Evolutionary conservation across 2,797 vertebrate genomes (phyloP).

Genomic region (Coccyzus lansbergi): DNA sequence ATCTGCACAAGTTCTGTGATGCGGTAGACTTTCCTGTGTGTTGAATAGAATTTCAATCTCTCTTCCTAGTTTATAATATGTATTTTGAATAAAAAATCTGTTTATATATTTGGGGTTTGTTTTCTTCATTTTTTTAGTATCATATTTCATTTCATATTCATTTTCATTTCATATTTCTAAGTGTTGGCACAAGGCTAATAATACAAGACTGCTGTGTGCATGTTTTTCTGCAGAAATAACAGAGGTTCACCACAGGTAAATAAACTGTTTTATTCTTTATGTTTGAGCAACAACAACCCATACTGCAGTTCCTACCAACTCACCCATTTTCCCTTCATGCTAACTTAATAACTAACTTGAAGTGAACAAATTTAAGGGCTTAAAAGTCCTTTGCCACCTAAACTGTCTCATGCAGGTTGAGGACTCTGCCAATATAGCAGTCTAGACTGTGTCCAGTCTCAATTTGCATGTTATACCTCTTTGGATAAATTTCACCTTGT

Average conservation of each 20-base stretch:
- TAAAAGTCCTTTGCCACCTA: not conserved
- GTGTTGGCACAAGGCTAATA: not conserved
- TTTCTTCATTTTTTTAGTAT: not conserved
- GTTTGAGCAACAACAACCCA: not conserved
- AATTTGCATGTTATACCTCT: not conserved
- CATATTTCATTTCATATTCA: not conserved
- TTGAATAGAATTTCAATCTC: not conserved
- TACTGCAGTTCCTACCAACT: not conserved
- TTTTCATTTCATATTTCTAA: not conserved
- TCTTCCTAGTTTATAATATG: not conserved
- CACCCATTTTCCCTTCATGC: not conserved
- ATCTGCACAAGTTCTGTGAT: not conserved
- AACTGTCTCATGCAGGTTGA: fast-evolving
- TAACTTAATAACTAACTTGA: not conserved
- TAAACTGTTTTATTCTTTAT: not conserved
- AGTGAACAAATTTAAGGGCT: not conserved
- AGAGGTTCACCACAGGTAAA: not conserved
- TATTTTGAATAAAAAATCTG: not conserved
- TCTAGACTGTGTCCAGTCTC: not conserved
- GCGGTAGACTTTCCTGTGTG: not conserved
- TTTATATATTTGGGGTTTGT: not conserved
- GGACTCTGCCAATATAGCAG: not conserved
- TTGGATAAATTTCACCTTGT: not conserved
- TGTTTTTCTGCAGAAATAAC: not conserved
- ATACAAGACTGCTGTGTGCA: not conserved